phyloP scores from a whole-genome alignment of 2,888 invertebrate species.

The Pasiphila rectangulata region DNA sequence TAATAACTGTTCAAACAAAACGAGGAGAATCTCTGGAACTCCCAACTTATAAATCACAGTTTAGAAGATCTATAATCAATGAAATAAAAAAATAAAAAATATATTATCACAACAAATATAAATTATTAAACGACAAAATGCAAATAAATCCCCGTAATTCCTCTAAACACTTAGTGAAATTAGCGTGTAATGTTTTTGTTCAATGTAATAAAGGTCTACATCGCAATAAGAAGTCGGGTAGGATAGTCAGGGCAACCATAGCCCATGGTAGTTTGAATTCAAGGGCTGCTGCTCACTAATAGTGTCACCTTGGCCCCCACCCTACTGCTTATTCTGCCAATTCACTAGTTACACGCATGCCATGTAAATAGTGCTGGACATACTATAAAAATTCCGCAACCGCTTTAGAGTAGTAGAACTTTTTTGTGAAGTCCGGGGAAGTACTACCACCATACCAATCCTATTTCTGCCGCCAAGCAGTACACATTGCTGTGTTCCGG shows the following conservation, averaged over 20 bases:
- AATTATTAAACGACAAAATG: conserved; percentile 11
- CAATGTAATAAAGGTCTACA: conserved; percentile 16
- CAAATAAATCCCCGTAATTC: conserved; percentile 17
- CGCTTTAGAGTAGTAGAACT: too few species aligned
- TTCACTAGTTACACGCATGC: too few species aligned
- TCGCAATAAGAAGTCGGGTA: conserved; percentile 11
- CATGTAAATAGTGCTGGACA: too few species aligned
- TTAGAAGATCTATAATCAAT: conserved; percentile 9
- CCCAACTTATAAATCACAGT: conserved; percentile 8
- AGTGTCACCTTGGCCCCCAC: conserved; percentile 17
- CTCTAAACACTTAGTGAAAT: conserved; percentile 20
- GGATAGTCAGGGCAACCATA: conserved; percentile 11
- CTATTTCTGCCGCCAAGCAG: too few species aligned
- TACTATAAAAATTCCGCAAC: too few species aligned
- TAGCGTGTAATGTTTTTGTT: conserved; percentile 20
- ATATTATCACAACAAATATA: conserved; percentile 9
- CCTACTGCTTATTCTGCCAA: too few species aligned
- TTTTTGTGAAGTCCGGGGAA: too few species aligned
- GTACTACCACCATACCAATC: too few species aligned
- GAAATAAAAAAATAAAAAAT: too few species aligned
- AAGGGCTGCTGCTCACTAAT: conserved; percentile 22
- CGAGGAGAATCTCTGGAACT: background rate
- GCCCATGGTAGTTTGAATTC: conserved; percentile 23
- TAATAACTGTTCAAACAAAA: background rate
- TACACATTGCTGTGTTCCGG: too few species aligned